phyloP scores from a whole-genome alignment of 2,113 vertebrate genomes.

The Opisthocomus hoazin region DNA sequence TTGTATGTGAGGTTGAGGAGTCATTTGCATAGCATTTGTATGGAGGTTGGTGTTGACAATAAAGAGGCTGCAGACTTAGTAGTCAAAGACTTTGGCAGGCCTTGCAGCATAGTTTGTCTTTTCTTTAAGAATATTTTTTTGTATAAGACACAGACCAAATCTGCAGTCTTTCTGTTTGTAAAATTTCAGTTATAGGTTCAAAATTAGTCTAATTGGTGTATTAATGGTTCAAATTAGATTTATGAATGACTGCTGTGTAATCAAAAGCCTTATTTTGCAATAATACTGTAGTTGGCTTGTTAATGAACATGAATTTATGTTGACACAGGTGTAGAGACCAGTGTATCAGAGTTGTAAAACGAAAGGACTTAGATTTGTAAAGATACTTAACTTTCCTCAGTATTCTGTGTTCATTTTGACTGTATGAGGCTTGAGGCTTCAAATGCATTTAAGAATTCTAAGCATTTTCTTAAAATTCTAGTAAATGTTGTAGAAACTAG shows the following conservation, averaged over 20 bases:
- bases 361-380: not conserved
- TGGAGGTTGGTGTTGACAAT: not conserved
- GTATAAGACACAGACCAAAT: fast-evolving
- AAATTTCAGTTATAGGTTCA: not conserved
- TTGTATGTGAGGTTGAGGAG: not conserved
- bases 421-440: not conserved
- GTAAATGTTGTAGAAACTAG: not conserved
- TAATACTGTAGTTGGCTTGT: not conserved
- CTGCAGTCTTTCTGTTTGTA: not conserved
- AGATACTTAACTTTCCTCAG: not conserved
- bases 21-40: not conserved
- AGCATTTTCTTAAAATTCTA: not conserved
- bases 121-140: not conserved
- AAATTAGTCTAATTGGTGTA: not conserved
- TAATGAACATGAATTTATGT: not conserved
- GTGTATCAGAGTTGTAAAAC: not conserved
- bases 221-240: not conserved
- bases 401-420: not conserved
- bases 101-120: not conserved
- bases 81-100: not conserved
- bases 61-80: not conserved
- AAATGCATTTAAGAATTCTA: not conserved
- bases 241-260: not conserved
- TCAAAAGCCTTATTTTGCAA: not conserved
- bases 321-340: not conserved